Evolutionary conservation across 2,888 invertebrate genomes (phyloP), one percentile per base, ranked within the genome.

Genomic region (Onchidella celtica): DNA sequence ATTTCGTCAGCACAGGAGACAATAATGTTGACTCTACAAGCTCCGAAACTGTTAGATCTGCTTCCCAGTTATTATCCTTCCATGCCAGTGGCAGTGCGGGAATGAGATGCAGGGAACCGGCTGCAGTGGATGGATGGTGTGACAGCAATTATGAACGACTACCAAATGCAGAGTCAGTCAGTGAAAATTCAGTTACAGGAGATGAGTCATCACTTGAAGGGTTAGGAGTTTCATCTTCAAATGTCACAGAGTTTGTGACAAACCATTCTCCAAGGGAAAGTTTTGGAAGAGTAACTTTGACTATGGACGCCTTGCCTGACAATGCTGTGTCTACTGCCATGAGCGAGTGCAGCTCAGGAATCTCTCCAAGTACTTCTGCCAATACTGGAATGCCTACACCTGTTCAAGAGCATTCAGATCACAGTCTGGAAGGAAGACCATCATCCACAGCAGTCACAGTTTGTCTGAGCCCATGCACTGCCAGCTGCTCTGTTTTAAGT

Each of bases 21-120:
- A 36, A 68, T 34, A 79, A 79, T 75, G 84, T 84, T 3, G 84
- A 84, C 72, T 84, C 84, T 0, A 84, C 84, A 17, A 80, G 81
- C 55, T 73, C 38, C 2, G 80, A 80, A 59, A 34, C 29, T 24
- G 66, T 2, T 32, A 59, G 61, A 29, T 38, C 6, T 24, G 34
- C 55, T 11, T 34, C 24, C n/a, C 57, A 34, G 17, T 14, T 11
- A 4, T 68, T 38, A 6, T 32, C 55, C 1, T 47, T 29, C 29
- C 24, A 3, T 17, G 59, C 61, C 3, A 38, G 34, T 6, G 40
- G 29, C 27, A 70, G 24, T 24, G 27, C 63, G 40, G 36, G 36
- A 27, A n/a, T 14, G 17, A 21, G 27, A 3, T n/a, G 32, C 14
- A 17, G 36, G 0, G 66, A 55, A 21, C 57, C 21, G 1, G 29